Percentiles rank a stretch among this genome's conserved stretches.
phyloP scores from a whole-genome alignment of 2,888 invertebrate species.

The Hoplodrina blanda region DNA sequence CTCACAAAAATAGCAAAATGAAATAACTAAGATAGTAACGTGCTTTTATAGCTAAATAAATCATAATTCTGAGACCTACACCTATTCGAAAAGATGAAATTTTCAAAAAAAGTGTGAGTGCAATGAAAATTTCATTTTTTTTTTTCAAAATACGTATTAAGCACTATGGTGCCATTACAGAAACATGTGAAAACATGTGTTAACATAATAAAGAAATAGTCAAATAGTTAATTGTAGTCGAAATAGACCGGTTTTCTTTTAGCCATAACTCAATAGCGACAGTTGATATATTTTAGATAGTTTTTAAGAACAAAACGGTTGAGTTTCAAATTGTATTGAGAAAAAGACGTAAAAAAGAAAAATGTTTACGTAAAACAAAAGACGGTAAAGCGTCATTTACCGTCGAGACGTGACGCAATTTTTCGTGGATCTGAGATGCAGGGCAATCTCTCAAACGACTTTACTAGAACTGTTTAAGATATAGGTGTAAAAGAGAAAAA shows the following conservation, averaged over 20 bases:
- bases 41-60: slow-evolving; percentile 41
- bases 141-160: slow-evolving; percentile 57
- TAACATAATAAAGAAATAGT: slow-evolving; percentile 81
- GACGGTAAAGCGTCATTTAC: slow-evolving; percentile 1
- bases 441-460: slow-evolving; percentile 9
- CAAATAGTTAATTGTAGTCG: slow-evolving; percentile 86
- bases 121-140: slow-evolving; percentile 58
- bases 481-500: neutral
- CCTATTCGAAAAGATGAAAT: slow-evolving; percentile 60
- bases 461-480: neutral
- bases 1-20: slow-evolving; percentile 27
- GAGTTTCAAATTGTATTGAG: slow-evolving; percentile 78
- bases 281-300: slow-evolving; percentile 86
- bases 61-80: slow-evolving; percentile 59
- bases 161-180: slow-evolving; percentile 80
- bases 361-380: slow-evolving; percentile 11
- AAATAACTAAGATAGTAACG: slow-evolving; percentile 44
- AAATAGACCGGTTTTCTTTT: slow-evolving; percentile 89
- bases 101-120: slow-evolving; percentile 36
- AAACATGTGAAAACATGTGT: slow-evolving; percentile 72
- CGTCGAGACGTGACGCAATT: slow-evolving; percentile 27
- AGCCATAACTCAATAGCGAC: slow-evolving; percentile 88
- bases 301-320: slow-evolving; percentile 78
- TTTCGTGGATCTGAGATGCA: neutral
- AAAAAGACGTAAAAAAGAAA: slow-evolving; percentile 23